Evolutionary conservation across 2,113 vertebrate species (phyloP).

Genomic region (Orthonyx spaldingii): DNA sequence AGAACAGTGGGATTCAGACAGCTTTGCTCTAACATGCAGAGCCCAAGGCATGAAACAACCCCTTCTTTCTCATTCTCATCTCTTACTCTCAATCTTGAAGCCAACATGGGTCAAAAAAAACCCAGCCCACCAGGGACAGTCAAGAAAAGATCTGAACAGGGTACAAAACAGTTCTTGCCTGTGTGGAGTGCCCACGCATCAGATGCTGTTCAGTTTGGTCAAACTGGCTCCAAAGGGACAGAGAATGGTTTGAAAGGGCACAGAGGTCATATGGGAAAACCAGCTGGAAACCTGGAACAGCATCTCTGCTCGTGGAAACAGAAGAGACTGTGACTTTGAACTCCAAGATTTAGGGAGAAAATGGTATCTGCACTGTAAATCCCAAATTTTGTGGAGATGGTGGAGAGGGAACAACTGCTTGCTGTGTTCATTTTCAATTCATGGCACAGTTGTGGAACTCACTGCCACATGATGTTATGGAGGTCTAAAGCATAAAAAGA

Average conservation of each 20-base stretch:
- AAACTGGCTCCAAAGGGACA: not conserved
- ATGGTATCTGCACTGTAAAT: not conserved
- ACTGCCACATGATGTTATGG: not conserved
- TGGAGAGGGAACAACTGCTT: not conserved
- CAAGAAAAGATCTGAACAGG: not conserved
- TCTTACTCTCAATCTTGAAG: not conserved
- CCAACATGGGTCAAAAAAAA: not conserved
- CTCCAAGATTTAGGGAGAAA: not conserved
- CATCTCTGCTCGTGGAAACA: not conserved
- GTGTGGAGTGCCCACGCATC: accelerated
- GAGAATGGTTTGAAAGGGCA: not conserved
- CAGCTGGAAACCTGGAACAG: not conserved
- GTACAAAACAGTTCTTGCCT: not conserved
- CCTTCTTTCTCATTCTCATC: too few species aligned
- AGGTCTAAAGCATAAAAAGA: not conserved
- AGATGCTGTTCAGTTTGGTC: not conserved
- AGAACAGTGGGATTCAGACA: not conserved
- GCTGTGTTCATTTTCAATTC: not conserved
- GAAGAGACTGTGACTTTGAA: not conserved
- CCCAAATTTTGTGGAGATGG: not conserved
- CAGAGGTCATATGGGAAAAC: not conserved
- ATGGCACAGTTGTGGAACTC: not conserved
- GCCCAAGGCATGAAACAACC: not conserved
- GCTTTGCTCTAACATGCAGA: not conserved
- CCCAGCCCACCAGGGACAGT: too few species aligned